Conservation (phyloP, 2,113 vertebrate genomes). For the Prunella himalayana region DNA sequence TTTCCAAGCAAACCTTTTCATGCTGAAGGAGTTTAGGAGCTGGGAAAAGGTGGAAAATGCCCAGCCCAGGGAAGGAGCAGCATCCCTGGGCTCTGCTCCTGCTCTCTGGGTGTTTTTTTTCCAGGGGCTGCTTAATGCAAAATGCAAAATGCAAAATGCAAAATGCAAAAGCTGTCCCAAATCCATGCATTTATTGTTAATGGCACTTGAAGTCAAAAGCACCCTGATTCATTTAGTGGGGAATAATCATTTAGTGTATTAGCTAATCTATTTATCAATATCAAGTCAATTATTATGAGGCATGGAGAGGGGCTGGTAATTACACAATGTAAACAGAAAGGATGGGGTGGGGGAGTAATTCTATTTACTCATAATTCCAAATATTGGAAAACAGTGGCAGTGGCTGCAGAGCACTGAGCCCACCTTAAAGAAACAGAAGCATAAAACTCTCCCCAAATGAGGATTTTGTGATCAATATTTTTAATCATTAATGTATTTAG, state of each 20-base stretch:
- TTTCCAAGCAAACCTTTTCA: not conserved
- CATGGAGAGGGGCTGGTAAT: slow-evolving; percentile 33
- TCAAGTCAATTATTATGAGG: slow-evolving; percentile 58
- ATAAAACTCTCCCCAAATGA: not conserved
- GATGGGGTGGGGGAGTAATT: slow-evolving; percentile 37
- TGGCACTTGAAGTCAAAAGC: slow-evolving; percentile 60
- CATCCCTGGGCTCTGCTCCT: not conserved
- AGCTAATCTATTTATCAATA: slow-evolving; percentile 56
- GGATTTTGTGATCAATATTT: not conserved
- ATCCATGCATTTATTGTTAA: slow-evolving; percentile 9
- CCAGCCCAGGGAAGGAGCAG: not conserved
- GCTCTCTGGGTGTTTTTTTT: not conserved
- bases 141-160: not conserved
- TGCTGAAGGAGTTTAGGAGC: not conserved
- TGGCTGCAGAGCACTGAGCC: not conserved
- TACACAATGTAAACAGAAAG: slow-evolving; percentile 42
- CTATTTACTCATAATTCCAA: not conserved
- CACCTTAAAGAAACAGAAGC: not conserved
- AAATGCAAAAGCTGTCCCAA: slow-evolving; percentile 43
- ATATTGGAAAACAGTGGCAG: not conserved
- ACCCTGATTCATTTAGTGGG: slow-evolving; percentile 33
- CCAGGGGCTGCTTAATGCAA: slow-evolving; percentile 6
- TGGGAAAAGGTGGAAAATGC: not conserved
- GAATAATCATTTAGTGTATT: slow-evolving; percentile 38
- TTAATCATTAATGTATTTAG: not conserved